Percentiles rank a stretch among this genome's conserved stretches.
Evolutionary conservation across 1,140 invertebrate genomes (phyloP).

Genomic region (Drosophila elegans): DNA sequence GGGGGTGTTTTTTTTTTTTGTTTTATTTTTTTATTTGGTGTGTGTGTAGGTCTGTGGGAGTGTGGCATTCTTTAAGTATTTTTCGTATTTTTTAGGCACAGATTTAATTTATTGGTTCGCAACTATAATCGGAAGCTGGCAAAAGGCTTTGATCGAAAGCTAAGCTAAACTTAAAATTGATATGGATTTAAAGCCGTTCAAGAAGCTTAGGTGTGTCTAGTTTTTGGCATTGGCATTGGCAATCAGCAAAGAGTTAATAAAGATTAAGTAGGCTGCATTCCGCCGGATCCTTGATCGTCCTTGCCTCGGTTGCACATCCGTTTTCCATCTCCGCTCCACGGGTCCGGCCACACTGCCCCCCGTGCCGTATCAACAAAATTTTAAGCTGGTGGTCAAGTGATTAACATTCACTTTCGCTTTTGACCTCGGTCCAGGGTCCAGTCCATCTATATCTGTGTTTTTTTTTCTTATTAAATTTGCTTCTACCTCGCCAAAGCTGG

Average conservation of each 20-base stretch:
- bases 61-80: constrained; percentile 5
- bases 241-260: constrained; percentile 5
- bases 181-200: constrained; percentile 11
- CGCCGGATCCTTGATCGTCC: constrained; percentile 6
- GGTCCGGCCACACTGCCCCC: constrained; percentile 71
- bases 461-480: not conserved
- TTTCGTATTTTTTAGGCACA: constrained; percentile 2
- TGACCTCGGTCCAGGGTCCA: constrained; percentile 11
- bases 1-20: not conserved
- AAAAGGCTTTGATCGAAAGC: constrained; percentile 31
- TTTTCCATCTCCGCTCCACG: constrained; percentile 28
- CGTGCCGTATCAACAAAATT: constrained; percentile 82
- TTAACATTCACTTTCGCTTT: constrained; percentile 58
- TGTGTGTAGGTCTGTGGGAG: constrained; percentile 2
- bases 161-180: constrained; percentile 18
- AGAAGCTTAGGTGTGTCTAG: constrained; percentile 15
- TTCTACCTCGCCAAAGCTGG: constrained; percentile 13
- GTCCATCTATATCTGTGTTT: not conserved
- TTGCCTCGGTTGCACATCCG: not conserved
- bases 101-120: constrained; percentile 24
- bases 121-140: constrained; percentile 30
- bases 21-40: not conserved
- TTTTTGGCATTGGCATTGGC: constrained; percentile 16
- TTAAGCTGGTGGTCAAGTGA: constrained; percentile 84
- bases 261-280: constrained; percentile 4